Base-by-base conservation (phyloP, 2,113 vertebrate genomes). In the Lipotes vexillifer region DNA sequence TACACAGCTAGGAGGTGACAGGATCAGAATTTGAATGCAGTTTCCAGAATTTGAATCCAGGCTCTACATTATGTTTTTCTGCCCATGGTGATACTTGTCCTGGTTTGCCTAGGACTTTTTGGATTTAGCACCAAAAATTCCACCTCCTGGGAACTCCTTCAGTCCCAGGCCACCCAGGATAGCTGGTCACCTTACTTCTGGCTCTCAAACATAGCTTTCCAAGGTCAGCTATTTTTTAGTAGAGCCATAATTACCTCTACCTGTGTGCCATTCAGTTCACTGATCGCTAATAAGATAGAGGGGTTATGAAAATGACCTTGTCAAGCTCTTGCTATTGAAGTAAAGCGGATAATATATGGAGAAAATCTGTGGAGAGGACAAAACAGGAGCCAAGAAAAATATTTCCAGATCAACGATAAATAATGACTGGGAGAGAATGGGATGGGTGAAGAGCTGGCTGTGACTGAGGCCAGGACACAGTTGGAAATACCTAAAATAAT, bases 331-430 rank as follows among this genome's bases (percentile, higher is more conserved):
- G 92, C 68, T 89, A 49, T 81, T 86, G n/a, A 88, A 77, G 23
- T 65, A 6, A 88, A 77, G 23, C 59, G 6, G 88, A 46, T 90
- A 78, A 44, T 38, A 68, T 2, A 8, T 13, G 11, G 68, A 78
- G 63, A 72, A 66, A 81, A 94, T 49, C 27, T 84, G 31, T 55
- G 68, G 75, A 18, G 41, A 88, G 75, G 59, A 69, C 82, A 91
- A 38, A 96, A 80, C 29, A 55, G 49, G 82, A 90, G 82, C 86
- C 69, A 84, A 90, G 86, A 72, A 57, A 96, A 96, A 78, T 81
- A 94, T 44, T 72, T 84, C 63, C 57, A 97, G 83, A 78, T 75
- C 38, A 61, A 31, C n/a, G 12, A 23, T 94, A 49, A 75, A 31
- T 49, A 84, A 44, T 18, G 17, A 66, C 29, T 0, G 21, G 82